A percentile compares a stretch with the other conserved stretches of the same genome.
phyloP scores from a whole-genome alignment of 2,888 invertebrate species.

The Drosophila anceps region DNA sequence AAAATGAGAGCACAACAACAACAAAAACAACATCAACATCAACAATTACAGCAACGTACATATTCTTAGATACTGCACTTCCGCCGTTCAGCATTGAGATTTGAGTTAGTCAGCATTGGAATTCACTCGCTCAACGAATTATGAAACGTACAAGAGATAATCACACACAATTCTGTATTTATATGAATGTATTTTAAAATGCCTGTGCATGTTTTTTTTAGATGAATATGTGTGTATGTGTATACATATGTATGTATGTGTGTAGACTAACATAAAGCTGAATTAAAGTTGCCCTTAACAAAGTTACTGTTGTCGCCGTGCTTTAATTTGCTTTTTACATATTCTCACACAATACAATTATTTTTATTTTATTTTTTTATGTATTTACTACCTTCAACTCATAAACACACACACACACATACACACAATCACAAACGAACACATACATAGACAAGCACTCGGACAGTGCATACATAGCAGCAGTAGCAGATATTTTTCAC shows the following conservation, averaged over 20 bases:
- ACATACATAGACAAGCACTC: constrained; percentile 41
- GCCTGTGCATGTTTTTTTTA: constrained; percentile 5
- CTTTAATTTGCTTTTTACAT: constrained; percentile 68
- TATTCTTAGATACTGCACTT: constrained; percentile 49
- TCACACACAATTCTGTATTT: constrained; percentile 31
- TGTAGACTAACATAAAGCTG: constrained; percentile 29
- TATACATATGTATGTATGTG: not conserved
- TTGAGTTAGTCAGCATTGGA: constrained; percentile 58
- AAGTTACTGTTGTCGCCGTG: constrained; percentile 56
- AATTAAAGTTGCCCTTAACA: constrained; percentile 48
- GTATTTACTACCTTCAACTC: constrained; percentile 72
- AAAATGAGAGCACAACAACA: constrained; percentile 50
- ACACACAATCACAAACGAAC: constrained; percentile 3
- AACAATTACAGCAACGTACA: constrained; percentile 25
- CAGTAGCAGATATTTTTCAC: constrained; percentile 76
- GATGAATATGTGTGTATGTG: constrained; percentile 1
- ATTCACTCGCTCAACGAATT: constrained; percentile 49
- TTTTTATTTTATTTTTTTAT: constrained; percentile 56
- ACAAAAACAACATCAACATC: constrained; percentile 1
- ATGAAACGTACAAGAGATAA: constrained; percentile 62
- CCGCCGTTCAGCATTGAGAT: constrained; percentile 60
- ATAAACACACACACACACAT: constrained; percentile 38
- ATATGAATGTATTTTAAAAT: constrained; percentile 9
- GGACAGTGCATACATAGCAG: constrained; percentile 64
- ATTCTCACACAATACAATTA: constrained; percentile 47